Evolutionary conservation across 2,888 invertebrate species (phyloP).

Genomic region (Dimorphilus gyrociliatus): DNA sequence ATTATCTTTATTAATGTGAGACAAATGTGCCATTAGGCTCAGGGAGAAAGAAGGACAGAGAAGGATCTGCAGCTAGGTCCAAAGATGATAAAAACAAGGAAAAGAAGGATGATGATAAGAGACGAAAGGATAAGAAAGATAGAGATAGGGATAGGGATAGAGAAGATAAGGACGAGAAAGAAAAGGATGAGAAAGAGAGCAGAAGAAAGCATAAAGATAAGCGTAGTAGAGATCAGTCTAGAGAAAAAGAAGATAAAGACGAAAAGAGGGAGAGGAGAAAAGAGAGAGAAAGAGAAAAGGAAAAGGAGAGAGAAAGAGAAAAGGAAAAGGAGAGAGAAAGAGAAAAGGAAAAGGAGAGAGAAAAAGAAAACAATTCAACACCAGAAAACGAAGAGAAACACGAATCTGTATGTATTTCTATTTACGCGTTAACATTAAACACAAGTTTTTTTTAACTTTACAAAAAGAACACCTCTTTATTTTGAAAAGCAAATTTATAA

Average conservation of each 20-base stretch:
- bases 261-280: slow-evolving; percentile 6
- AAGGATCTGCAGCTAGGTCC: slow-evolving; percentile 4
- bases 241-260: slow-evolving; percentile 8
- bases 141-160: slow-evolving; percentile 4
- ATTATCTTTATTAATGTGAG: background rate
- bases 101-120: too few relatives aligned
- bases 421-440: too few relatives aligned
- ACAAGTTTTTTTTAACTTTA: too few relatives aligned
- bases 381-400: background rate
- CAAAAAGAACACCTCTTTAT: too few relatives aligned
- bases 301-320: slow-evolving; percentile 9
- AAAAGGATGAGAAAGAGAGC: slow-evolving; percentile 10
- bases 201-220: slow-evolving; percentile 10
- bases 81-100: slow-evolving; percentile 4
- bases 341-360: slow-evolving; percentile 5
- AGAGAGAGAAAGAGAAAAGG: slow-evolving; percentile 9
- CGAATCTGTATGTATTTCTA: too few relatives aligned
- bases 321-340: slow-evolving; percentile 9
- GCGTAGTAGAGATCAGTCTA: slow-evolving; percentile 4
- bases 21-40: too few relatives aligned
- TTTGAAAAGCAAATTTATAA: too few relatives aligned
- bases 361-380: slow-evolving; percentile 5
- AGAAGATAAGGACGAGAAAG: slow-evolving; percentile 5
- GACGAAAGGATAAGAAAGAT: slow-evolving; percentile 6
- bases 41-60: slow-evolving; percentile 2